phyloP scores from a whole-genome alignment of 2,888 invertebrate genomes.

The Hesperia comma region DNA sequence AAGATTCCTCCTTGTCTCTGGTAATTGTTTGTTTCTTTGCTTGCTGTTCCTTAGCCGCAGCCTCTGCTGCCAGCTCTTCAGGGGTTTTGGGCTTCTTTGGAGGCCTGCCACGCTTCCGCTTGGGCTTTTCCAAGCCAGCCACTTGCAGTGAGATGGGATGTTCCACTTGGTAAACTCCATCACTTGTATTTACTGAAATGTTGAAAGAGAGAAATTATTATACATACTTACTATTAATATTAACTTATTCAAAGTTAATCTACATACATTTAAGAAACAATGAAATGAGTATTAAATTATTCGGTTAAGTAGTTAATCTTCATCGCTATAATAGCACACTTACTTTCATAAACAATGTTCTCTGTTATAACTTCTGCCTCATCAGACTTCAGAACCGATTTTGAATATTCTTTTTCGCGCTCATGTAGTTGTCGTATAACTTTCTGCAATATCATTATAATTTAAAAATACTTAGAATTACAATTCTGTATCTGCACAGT shows the following conservation, averaged over 20 bases:
- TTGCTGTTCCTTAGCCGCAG: conserved; percentile 51
- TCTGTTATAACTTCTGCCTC: conserved; percentile 62
- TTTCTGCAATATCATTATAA: conserved; percentile 62
- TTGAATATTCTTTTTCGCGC: conserved; percentile 71
- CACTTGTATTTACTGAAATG: conserved; percentile 83
- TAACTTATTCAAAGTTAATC: too few relatives aligned
- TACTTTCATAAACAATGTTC: conserved; percentile 71
- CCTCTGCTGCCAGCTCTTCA: conserved; percentile 63
- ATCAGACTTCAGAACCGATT: conserved; percentile 51
- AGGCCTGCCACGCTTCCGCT: conserved; percentile 88
- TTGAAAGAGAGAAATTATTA: not conserved
- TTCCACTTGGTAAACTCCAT: conserved; percentile 85
- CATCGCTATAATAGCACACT: too few relatives aligned
- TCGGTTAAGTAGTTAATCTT: too few relatives aligned
- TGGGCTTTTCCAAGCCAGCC: conserved; percentile 86
- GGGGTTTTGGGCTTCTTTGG: conserved; percentile 81
- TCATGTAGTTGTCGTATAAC: conserved; percentile 66
- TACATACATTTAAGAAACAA: too few relatives aligned
- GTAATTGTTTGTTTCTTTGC: conserved; percentile 47
- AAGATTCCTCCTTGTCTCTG: conserved; percentile 66
- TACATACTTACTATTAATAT: too few relatives aligned
- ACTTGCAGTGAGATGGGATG: conserved; percentile 86
- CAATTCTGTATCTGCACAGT: too few relatives aligned
- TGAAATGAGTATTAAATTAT: too few relatives aligned
- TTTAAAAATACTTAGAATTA: not conserved